Conservation (phyloP, 30 jellyfish, hydroid and myxozoan species). For the Mastigias papua region DNA sequence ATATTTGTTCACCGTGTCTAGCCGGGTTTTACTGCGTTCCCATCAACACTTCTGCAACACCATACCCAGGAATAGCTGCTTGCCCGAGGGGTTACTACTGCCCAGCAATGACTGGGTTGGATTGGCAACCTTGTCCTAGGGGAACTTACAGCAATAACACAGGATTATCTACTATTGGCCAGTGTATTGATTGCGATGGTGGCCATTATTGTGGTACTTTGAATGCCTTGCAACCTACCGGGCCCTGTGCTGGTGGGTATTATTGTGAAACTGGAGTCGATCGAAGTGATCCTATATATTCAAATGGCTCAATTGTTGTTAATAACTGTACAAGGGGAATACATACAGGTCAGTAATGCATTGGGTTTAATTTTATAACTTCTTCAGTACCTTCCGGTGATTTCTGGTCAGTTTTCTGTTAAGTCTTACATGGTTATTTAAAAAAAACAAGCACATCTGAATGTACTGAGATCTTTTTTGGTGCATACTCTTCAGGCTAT, state of each 20-base stretch:
- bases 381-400: neutral
- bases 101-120: conserved; percentile 88
- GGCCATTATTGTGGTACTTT: conserved; percentile 86
- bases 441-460: too few species aligned
- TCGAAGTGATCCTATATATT: conserved; percentile 79
- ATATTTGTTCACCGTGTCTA: conserved; percentile 82
- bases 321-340: conserved; percentile 76
- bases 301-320: conserved; percentile 60
- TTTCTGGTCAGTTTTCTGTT: too few species aligned
- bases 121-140: conserved; percentile 97
- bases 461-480: too few species aligned
- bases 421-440: too few species aligned
- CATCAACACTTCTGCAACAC: conserved; percentile 78
- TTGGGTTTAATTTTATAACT: neutral
- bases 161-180: conserved; percentile 74
- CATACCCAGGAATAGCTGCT: conserved; percentile 84
- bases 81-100: conserved; percentile 97
- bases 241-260: conserved; percentile 89
- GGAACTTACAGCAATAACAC: conserved; percentile 96
- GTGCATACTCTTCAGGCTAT: too few species aligned
- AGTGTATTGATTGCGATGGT: conserved; percentile 90
- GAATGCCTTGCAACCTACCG: conserved; percentile 85
- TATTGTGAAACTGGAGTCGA: conserved; percentile 93
- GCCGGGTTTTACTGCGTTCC: conserved; percentile 96
- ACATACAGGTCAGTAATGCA: conserved; percentile 74